These are phyloP conservation scores for Agrilus cyanescens DNA, from an alignment of 2,888 invertebrate species.

Conservation along the genomic window DNA sequence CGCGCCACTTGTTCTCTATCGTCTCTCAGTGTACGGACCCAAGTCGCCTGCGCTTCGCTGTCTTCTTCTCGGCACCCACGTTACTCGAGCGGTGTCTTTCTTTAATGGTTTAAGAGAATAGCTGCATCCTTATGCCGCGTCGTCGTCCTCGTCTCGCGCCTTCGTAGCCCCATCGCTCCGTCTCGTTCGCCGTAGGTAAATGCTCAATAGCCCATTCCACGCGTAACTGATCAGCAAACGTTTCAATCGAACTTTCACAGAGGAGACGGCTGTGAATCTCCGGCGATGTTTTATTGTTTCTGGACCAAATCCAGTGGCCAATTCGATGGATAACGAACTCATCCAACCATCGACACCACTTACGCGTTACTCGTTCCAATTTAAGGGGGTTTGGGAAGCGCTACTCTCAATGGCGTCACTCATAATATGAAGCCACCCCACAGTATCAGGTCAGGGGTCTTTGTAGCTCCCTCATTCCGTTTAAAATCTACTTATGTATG, in stretches of 20 bases:
- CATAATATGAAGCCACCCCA: too few species aligned
- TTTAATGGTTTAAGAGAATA: slow-evolving; percentile 19
- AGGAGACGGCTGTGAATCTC: slow-evolving; percentile 10
- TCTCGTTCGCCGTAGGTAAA: slow-evolving; percentile 13
- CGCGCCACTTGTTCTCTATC: too few species aligned
- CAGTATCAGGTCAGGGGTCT: too few species aligned
- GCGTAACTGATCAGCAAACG: slow-evolving; percentile 22
- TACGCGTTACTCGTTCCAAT: too few species aligned
- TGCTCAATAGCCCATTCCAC: slow-evolving; percentile 17
- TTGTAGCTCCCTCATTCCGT: too few species aligned
- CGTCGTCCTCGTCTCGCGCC: slow-evolving; percentile 6
- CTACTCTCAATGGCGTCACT: too few species aligned
- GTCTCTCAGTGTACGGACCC: slow-evolving; percentile 4
- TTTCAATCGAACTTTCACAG: slow-evolving; percentile 18
- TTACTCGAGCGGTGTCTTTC: slow-evolving; percentile 19
- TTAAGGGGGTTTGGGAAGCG: too few species aligned
- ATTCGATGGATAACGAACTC: too few species aligned
- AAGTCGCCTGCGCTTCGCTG: slow-evolving; percentile 6
- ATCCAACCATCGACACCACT: too few species aligned
- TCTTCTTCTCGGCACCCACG: slow-evolving; percentile 16
- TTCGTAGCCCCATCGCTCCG: neutral
- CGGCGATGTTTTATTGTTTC: slow-evolving; percentile 3
- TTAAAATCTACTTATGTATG: too few species aligned
- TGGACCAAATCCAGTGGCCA: too few species aligned
- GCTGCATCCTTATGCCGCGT: slow-evolving; percentile 15